Percentiles rank a stretch among this genome's conserved stretches.
These are phyloP conservation scores for Capra hircus DNA, from an alignment of 2,113 vertebrate genomes.

Conservation along the genomic window DNA sequence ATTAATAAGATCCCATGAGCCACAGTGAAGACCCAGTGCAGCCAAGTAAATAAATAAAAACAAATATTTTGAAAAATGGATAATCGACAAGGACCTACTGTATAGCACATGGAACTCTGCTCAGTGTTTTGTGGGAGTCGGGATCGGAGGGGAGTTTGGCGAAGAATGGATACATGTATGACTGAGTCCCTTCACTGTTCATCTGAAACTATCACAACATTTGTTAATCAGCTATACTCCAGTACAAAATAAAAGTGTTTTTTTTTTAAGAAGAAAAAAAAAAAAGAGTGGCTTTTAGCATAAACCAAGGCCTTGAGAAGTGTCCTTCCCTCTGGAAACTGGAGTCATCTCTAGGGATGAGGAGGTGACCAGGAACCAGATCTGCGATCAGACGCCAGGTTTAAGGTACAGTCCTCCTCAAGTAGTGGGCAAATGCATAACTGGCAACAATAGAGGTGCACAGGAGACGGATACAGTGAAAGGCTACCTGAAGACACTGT, in stretches of 20 bases:
- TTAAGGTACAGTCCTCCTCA: neutral
- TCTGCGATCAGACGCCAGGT: neutral
- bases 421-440: neutral
- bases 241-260: neutral
- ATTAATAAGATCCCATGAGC: neutral
- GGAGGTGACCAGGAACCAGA: neutral
- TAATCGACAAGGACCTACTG: neutral
- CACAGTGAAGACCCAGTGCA: neutral
- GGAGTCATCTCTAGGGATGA: neutral
- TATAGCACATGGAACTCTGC: neutral
- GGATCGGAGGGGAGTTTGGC: neutral
- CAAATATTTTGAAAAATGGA: neutral
- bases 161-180: neutral
- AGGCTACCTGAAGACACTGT: neutral
- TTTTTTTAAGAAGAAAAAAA: neutral
- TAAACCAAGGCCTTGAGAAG: neutral
- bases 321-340: neutral
- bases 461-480: neutral
- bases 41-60: neutral
- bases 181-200: neutral
- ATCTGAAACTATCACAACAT: neutral
- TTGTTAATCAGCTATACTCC: neutral
- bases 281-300: neutral
- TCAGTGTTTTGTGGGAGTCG: neutral
- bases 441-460: neutral